These are phyloP conservation scores for Clusia tigrina DNA, from an alignment of 2,888 invertebrate species.

Conservation along the genomic window DNA sequence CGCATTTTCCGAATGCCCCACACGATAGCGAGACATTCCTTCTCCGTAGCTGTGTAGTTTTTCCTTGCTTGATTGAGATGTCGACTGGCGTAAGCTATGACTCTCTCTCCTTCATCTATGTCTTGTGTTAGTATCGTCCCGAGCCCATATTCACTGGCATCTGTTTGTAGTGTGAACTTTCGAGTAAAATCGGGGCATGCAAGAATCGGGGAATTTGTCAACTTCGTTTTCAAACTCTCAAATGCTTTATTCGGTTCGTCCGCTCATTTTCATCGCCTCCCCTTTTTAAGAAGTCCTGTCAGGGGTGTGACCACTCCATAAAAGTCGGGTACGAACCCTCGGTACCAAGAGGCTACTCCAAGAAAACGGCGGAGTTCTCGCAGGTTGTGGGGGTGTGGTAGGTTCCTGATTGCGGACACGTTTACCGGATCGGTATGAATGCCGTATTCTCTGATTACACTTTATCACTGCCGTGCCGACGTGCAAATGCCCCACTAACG, in stretches of 20 bases:
- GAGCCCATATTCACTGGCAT: not conserved
- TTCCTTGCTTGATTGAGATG: not conserved
- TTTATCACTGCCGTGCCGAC: too few relatives aligned
- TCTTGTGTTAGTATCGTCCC: not conserved
- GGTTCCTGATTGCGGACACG: not conserved
- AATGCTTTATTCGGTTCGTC: not conserved
- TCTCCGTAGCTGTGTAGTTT: not conserved
- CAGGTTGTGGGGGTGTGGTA: constrained; percentile 1
- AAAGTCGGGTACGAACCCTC: constrained; percentile 13
- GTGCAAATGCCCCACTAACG: constrained; percentile 12
- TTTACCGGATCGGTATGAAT: constrained; percentile 15
- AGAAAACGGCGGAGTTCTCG: constrained; percentile 6
- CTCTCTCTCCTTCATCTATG: not conserved
- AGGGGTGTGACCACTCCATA: not conserved
- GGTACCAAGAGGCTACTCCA: constrained; percentile 14
- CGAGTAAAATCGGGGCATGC: not conserved
- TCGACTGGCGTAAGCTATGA: constrained; percentile 1
- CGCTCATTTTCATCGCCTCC: constrained; percentile 1
- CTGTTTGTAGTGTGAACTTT: not conserved
- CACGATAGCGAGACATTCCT: not conserved
- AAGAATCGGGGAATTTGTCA: not conserved
- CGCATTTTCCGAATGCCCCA: not conserved
- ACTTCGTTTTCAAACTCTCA: not conserved
- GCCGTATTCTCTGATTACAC: not conserved
- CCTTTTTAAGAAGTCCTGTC: constrained; percentile 8